phyloP scores from a whole-genome alignment of 2,888 invertebrate genomes.

The Chrysodeixis includens region DNA sequence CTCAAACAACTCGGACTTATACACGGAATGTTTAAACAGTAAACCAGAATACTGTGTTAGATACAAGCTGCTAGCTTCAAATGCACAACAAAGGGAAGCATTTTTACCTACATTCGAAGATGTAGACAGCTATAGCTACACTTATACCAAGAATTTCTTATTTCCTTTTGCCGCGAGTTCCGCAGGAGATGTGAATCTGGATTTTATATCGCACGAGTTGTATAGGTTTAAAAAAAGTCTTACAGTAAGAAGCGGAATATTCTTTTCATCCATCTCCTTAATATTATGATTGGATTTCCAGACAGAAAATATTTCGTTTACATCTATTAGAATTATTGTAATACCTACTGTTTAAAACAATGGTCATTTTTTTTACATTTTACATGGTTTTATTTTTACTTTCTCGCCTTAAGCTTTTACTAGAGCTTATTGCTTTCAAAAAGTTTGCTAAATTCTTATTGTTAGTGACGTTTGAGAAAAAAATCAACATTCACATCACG shows the following conservation, averaged over 20 bases:
- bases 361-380: too few species aligned
- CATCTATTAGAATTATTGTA: too few species aligned
- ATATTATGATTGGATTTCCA: too few species aligned
- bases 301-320: too few species aligned
- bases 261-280: neutral
- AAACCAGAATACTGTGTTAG: neutral
- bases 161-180: slow-evolving; percentile 13
- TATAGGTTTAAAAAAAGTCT: neutral
- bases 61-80: neutral
- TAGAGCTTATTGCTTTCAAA: too few species aligned
- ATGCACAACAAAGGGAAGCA: slow-evolving; percentile 27
- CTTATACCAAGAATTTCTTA: slow-evolving; percentile 3
- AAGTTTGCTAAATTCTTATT: too few species aligned
- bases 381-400: too few species aligned
- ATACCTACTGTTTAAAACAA: too few species aligned
- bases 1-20: neutral
- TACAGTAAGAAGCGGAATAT: neutral
- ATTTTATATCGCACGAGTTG: slow-evolving; percentile 8
- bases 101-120: neutral
- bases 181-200: neutral
- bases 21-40: neutral
- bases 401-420: too few species aligned
- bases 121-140: neutral
- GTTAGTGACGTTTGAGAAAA: too few species aligned
- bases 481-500: too few species aligned